A percentile compares a stretch with the other conserved stretches of the same genome.
These are phyloP conservation scores for Microtus richardsoni DNA, from an alignment of 2,113 vertebrate genomes.

Conservation along the genomic window DNA sequence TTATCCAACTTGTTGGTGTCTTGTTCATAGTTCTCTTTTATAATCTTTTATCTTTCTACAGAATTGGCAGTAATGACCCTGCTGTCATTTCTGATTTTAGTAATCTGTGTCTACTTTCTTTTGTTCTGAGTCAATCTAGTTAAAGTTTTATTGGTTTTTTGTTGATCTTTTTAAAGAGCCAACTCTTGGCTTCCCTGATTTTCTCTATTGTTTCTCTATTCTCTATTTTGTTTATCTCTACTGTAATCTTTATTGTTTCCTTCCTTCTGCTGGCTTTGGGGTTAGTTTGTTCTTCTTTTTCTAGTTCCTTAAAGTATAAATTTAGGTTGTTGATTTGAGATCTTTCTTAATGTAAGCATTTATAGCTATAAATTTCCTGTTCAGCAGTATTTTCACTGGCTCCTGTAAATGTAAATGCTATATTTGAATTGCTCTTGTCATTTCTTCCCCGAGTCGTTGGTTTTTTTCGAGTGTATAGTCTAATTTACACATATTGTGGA, in stretches of 20 bases:
- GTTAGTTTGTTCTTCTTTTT: constrained; percentile 73
- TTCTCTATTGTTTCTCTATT: constrained; percentile 69
- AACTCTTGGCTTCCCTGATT: constrained; percentile 39
- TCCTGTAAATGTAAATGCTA: not conserved
- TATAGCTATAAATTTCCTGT: not conserved
- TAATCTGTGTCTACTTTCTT: constrained; percentile 26
- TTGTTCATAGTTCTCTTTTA: not conserved
- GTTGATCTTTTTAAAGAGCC: constrained; percentile 35
- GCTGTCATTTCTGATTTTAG: constrained; percentile 52
- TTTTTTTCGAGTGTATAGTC: not conserved
- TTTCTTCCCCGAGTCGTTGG: not conserved
- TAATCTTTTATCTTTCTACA: not conserved
- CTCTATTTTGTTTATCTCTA: constrained; percentile 65
- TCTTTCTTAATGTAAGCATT: constrained; percentile 53
- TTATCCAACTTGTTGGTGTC: not conserved
- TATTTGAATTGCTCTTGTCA: not conserved
- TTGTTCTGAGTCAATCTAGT: constrained; percentile 29
- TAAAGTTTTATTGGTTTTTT: not conserved
- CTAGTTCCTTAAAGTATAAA: constrained; percentile 71
- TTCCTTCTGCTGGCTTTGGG: constrained; percentile 52
- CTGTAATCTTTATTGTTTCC: constrained; percentile 65
- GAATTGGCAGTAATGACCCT: not conserved
- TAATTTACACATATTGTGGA: not conserved
- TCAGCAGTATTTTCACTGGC: not conserved
- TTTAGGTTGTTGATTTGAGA: constrained; percentile 65